Evolutionary conservation across 2,797 vertebrate genomes (phyloP).

Genomic region (Bradypodion pumilum): DNA sequence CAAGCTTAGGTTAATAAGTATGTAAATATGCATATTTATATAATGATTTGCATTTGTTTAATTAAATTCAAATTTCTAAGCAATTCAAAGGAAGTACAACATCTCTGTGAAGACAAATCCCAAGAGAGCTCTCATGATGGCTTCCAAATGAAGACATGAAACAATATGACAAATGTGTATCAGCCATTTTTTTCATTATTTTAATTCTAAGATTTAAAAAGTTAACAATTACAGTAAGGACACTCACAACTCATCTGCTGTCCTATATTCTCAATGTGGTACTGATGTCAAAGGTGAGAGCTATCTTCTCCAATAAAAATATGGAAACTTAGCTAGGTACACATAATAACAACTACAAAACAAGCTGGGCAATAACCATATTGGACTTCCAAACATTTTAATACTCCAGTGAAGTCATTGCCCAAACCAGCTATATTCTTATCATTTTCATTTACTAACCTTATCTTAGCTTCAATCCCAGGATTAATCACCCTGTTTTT

Average conservation of each 20-base stretch:
- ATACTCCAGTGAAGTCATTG: too few species aligned
- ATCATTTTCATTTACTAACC: background rate
- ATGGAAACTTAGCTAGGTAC: too few species aligned
- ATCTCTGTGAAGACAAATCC: background rate
- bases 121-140: background rate
- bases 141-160: background rate
- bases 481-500: background rate
- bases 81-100: background rate
- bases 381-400: background rate
- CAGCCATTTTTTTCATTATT: too few species aligned
- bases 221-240: background rate
- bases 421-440: background rate
- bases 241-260: background rate
- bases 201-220: too few species aligned
- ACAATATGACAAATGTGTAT: background rate
- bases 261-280: background rate
- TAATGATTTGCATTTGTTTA: constrained; percentile 2
- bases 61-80: constrained; percentile 9
- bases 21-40: constrained; percentile 1
- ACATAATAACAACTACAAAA: too few species aligned
- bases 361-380: background rate
- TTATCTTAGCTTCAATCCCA: background rate
- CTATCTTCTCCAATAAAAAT: background rate
- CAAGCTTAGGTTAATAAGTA: background rate
- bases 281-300: background rate